Evolutionary conservation across 1,140 invertebrate species (phyloP).

Genomic region (Drosophila biarmipes): DNA sequence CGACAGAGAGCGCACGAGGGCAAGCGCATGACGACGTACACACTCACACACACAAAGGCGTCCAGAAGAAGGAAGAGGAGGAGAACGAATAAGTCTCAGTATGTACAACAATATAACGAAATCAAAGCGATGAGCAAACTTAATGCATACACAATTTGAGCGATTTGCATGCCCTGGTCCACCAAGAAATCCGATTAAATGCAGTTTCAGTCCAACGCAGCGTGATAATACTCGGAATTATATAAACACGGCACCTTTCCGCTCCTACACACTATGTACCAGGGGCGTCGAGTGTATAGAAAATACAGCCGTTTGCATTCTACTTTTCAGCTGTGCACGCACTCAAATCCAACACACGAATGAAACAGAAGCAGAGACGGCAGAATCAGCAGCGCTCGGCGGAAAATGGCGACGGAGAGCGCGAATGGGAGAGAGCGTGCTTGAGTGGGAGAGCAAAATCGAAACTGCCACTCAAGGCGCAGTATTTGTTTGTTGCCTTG

Average conservation of each 20-base stretch:
- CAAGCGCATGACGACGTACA: slow-evolving; percentile 74
- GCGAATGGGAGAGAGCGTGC: slow-evolving; percentile 8
- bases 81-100: slow-evolving; percentile 42
- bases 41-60: slow-evolving; percentile 24
- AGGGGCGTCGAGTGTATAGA: slow-evolving; percentile 50
- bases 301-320: slow-evolving; percentile 43
- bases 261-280: slow-evolving; percentile 47
- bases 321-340: slow-evolving; percentile 69
- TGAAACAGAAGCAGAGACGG: slow-evolving; percentile 28
- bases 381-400: slow-evolving; percentile 12
- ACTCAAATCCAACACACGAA: slow-evolving; percentile 73
- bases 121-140: slow-evolving; percentile 53
- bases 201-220: slow-evolving; percentile 8
- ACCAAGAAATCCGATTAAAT: slow-evolving; percentile 16
- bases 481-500: neutral
- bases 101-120: slow-evolving; percentile 59
- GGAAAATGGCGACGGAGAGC: slow-evolving; percentile 36
- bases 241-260: slow-evolving; percentile 64
- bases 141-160: slow-evolving; percentile 60
- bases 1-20: slow-evolving; percentile 73
- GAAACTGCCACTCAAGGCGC: slow-evolving; percentile 16
- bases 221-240: slow-evolving; percentile 50
- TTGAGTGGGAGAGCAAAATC: slow-evolving; percentile 38
- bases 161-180: slow-evolving; percentile 31
- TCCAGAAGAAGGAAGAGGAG: slow-evolving; percentile 32